Percentiles rank a stretch among this genome's conserved stretches.
These are phyloP conservation scores for Carcinoscorpius rotundicauda DNA, from an alignment of 1,140 invertebrate species.

Conservation along the genomic window DNA sequence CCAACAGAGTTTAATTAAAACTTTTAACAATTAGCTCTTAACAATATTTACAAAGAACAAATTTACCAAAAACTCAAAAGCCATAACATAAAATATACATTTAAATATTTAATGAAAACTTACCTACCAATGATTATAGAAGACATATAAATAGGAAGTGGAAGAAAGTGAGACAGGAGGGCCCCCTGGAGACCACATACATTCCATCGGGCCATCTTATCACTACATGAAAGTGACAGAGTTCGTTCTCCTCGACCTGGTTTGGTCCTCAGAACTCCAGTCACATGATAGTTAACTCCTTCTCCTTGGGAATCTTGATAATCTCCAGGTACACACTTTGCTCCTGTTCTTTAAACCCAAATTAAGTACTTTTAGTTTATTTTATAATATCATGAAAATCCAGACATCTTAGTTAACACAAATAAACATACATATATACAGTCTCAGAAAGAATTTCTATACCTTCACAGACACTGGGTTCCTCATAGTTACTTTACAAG, in stretches of 20 bases:
- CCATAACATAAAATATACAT: too few species aligned
- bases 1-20: too few species aligned
- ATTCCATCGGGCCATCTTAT: slow-evolving; percentile 40
- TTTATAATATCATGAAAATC: too few species aligned
- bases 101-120: slow-evolving; percentile 10
- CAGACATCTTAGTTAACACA: too few species aligned
- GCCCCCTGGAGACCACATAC: slow-evolving; percentile 39
- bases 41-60: too few species aligned
- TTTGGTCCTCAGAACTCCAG: slow-evolving; percentile 67
- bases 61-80: too few species aligned
- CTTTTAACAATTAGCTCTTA: too few species aligned
- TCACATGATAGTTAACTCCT: slow-evolving; percentile 47
- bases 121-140: slow-evolving; percentile 54
- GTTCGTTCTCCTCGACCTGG: slow-evolving; percentile 84
- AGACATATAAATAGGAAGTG: slow-evolving; percentile 34
- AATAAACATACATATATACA: not conserved
- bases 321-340: slow-evolving; percentile 55
- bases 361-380: not conserved
- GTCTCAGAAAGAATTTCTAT: slow-evolving; percentile 14
- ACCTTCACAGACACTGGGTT: not conserved
- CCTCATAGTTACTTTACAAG: too few species aligned
- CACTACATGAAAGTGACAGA: slow-evolving; percentile 47
- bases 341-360: slow-evolving; percentile 67
- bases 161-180: slow-evolving; percentile 33
- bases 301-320: slow-evolving; percentile 28